Percentiles rank a stretch among this genome's conserved stretches.
phyloP scores from a whole-genome alignment of 1,140 invertebrate genomes.

The Condylostylus longicornis region DNA sequence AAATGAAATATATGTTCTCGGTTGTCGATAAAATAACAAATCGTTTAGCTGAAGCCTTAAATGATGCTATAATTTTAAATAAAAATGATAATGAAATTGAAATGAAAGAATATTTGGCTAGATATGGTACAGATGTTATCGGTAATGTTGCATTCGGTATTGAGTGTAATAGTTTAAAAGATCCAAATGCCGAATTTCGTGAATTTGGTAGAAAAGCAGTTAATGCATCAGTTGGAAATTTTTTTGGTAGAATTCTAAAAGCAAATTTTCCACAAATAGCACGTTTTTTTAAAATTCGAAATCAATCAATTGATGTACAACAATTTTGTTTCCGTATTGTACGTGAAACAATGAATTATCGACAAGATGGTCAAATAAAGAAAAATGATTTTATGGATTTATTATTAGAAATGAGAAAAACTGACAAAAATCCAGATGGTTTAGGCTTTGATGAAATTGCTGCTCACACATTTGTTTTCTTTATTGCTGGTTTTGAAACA shows the following conservation, averaged over 20 bases:
- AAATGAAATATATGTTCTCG: constrained; percentile 40
- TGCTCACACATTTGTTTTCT: constrained; percentile 43
- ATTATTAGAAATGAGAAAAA: constrained; percentile 33
- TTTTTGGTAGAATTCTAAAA: constrained; percentile 7
- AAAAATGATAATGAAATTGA: constrained; percentile 11
- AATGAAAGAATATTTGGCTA: constrained; percentile 20
- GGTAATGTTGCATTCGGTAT: constrained; percentile 48
- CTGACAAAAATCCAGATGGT: constrained; percentile 17
- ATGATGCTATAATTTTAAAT: constrained; percentile 10
- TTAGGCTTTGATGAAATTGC: constrained; percentile 15
- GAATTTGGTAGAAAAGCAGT: constrained; percentile 20
- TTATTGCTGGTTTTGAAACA: constrained; percentile 45
- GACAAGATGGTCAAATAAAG: constrained; percentile 34
- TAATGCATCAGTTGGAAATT: constrained; percentile 8
- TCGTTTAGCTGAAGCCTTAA: constrained; percentile 19
- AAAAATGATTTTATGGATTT: constrained; percentile 42
- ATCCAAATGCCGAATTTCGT: constrained; percentile 38
- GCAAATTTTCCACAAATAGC: constrained; percentile 18
- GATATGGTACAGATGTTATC: constrained; percentile 34
- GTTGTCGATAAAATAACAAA: constrained; percentile 24
- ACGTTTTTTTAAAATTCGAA: constrained; percentile 17
- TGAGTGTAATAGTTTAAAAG: constrained; percentile 37
- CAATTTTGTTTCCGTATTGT: constrained; percentile 36
- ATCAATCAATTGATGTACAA: constrained; percentile 31
- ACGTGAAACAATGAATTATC: constrained; percentile 33